Percentiles rank a stretch among this genome's conserved stretches.
These are phyloP conservation scores for Microcebus lehilahytsara DNA, from an alignment of 2,113 vertebrate species.

Conservation along the genomic window DNA sequence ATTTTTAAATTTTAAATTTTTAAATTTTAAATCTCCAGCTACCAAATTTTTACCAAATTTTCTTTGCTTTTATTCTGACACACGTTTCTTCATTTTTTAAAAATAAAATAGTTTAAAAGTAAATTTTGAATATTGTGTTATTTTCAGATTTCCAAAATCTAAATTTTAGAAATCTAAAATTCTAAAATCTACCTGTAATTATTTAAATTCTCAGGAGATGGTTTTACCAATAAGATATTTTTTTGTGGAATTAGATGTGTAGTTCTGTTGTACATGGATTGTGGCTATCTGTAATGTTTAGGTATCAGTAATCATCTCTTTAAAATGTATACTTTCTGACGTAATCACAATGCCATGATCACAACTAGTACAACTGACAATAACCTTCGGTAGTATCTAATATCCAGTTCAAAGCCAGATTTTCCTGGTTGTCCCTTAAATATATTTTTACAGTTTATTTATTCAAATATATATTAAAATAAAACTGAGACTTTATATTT, in stretches of 20 bases:
- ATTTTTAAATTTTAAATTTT: not conserved
- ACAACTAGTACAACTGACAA: not conserved
- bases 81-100: not conserved
- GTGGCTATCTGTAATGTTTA: not conserved
- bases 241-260: not conserved
- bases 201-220: not conserved
- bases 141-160: not conserved
- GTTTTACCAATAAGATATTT: not conserved
- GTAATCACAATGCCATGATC: not conserved
- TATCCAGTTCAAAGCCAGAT: not conserved
- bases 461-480: not conserved
- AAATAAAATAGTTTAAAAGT: not conserved
- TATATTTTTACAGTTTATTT: not conserved
- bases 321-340: not conserved
- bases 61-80: not conserved
- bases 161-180: not conserved
- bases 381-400: not conserved
- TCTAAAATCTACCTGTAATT: not conserved
- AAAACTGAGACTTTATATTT: not conserved
- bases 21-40: too few species aligned
- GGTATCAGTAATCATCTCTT: not conserved
- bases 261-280: not conserved
- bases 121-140: not conserved
- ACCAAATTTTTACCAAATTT: not conserved
- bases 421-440: not conserved